Conservation (phyloP, 2,113 vertebrate genomes). For the Phylloscopus whistleri region DNA sequence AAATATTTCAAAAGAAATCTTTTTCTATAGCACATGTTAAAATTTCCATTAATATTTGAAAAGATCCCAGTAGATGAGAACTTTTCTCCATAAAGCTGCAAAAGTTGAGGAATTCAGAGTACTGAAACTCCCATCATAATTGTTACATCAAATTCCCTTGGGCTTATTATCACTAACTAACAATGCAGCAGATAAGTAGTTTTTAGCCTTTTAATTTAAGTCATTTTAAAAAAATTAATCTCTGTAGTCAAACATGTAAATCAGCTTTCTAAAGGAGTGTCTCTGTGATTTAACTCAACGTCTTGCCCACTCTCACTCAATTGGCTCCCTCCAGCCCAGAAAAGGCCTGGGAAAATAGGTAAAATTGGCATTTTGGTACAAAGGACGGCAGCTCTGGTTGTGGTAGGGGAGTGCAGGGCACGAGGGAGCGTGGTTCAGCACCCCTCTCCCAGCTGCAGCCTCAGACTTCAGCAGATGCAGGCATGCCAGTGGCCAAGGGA, state of each 20-base stretch:
- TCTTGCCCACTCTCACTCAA: background rate
- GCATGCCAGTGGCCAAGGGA: background rate
- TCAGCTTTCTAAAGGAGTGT: background rate
- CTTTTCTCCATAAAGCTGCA: background rate
- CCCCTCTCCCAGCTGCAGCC: background rate
- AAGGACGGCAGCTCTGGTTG: fast-evolving
- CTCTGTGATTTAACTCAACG: background rate
- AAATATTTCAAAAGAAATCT: background rate
- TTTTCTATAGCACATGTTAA: background rate
- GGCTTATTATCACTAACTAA: background rate
- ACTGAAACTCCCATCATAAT: background rate
- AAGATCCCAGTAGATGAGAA: background rate
- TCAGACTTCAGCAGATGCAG: background rate
- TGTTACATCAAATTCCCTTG: background rate
- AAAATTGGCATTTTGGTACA: background rate
- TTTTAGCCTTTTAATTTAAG: background rate
- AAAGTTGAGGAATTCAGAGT: background rate
- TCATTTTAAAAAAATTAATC: background rate
- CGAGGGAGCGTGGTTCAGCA: background rate
- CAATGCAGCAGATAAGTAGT: background rate
- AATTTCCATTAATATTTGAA: background rate
- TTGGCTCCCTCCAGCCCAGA: background rate
- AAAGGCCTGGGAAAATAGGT: background rate
- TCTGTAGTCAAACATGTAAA: background rate
- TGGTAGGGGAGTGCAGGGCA: background rate